Base-by-base conservation (phyloP, 2,113 vertebrate species). In the Salvelinus fontinalis region DNA sequence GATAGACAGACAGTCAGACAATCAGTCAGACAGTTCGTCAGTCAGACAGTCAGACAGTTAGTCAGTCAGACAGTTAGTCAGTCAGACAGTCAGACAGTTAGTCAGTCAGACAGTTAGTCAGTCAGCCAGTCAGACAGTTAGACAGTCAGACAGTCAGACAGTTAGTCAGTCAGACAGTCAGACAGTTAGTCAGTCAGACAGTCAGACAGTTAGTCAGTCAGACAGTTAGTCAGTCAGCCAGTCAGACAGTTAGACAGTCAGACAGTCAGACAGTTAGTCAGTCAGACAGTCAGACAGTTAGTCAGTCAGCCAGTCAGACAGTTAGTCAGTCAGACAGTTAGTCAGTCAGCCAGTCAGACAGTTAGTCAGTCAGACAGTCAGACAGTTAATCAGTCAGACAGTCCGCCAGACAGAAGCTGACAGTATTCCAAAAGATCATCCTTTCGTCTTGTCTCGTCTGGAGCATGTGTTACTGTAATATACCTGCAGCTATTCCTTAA, bases 401-500 rank as follows among this genome's bases (percentile, higher is more conserved):
- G 64, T 4, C 64, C 29, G n/a, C 2, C n/a, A 66, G 24, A 11
- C 5, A 8, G 78, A 12, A 84, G 84, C 82, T 85, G 87, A 54
- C 71, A 49, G 79, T 87, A 78, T 87, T 85, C 69, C 76, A 68
- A 78, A 64, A 79, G 76, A 76, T 88, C 87, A 14, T 51, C 14
- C 14, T 51, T 51, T 51, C 4, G 14, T 51, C 14, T 5, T 16
- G 11, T 51, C 81, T 85, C 7, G 31, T 81, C 85, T 84, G 79
- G 80, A 77, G 7, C 39, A 14, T 26, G 81, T 79, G 64, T 16
- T n/a, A 29, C 80, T 74, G 59, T 84, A 81, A 82, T 51, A 1
- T 5, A 88, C 84, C 81, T 70, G 73, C 48, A 77, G 87, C 83
- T 82, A 78, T 84, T 85, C 81, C 80, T 84, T 76, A 67, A 54